Percentiles rank a stretch among this genome's conserved stretches.
Conservation (phyloP, 2,888 invertebrate genomes). For the Resseliella maxima region DNA sequence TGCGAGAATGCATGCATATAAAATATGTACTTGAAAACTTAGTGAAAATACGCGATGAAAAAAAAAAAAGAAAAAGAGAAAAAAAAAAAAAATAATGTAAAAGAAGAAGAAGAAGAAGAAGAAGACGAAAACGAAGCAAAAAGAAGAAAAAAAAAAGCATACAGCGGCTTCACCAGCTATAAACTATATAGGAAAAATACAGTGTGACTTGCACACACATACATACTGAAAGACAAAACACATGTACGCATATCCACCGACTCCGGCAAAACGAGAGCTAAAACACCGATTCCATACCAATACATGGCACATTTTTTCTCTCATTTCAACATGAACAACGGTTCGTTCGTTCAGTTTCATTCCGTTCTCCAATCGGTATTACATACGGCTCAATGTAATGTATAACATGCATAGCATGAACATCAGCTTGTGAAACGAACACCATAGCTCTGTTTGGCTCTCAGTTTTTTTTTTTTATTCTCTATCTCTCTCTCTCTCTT, state of each 20-base stretch:
- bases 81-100: too few species aligned
- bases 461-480: too few species aligned
- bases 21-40: constrained; percentile 43
- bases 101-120: too few species aligned
- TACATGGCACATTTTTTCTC: constrained; percentile 49
- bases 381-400: constrained; percentile 32
- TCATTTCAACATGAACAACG: not conserved
- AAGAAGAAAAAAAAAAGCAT: too few species aligned
- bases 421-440: constrained; percentile 9
- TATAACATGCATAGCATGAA: not conserved
- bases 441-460: not conserved
- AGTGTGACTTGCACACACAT: constrained; percentile 29
- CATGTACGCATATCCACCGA: constrained; percentile 27
- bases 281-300: constrained; percentile 43
- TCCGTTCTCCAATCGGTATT: not conserved
- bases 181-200: constrained; percentile 43
- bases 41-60: constrained; percentile 44
- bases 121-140: too few species aligned
- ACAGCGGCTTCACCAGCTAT: not conserved
- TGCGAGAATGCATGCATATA: constrained; percentile 46
- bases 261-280: not conserved
- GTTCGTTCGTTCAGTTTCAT: not conserved
- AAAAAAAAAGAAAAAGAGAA: not conserved
- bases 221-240: not conserved
- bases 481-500: too few species aligned